A percentile compares a stretch with the other conserved stretches of the same genome.
phyloP scores from a whole-genome alignment of 2,113 vertebrate species.

The Recurvirostra avosetta region DNA sequence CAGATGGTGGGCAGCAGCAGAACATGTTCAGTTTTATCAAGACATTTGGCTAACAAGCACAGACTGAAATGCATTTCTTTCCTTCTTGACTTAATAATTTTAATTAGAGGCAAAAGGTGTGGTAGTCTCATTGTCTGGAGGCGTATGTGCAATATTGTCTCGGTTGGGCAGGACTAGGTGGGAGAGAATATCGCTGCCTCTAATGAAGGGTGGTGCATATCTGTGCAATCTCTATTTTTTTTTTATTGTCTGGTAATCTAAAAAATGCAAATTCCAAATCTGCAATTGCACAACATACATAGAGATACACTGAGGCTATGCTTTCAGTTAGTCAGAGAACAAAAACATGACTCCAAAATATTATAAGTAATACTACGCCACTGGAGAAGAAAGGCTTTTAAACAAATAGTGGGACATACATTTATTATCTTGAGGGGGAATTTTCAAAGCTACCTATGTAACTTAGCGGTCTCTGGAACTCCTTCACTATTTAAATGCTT shows the following conservation, averaged over 20 bases:
- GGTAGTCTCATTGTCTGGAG: conserved; percentile 16
- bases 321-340: conserved; percentile 1
- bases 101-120: conserved; percentile 50
- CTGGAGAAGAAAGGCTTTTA: not conserved
- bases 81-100: conserved; percentile 45
- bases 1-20: conserved; percentile 57
- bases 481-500: not conserved
- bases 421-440: not conserved
- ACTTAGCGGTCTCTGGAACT: not conserved
- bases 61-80: conserved; percentile 33
- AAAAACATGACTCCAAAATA: not conserved
- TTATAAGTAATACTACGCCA: not conserved
- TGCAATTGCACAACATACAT: not conserved
- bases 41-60: conserved; percentile 52
- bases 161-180: conserved; percentile 54
- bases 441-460: not conserved
- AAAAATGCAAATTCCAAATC: conserved; percentile 18
- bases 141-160: conserved; percentile 58
- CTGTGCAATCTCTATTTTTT: not conserved
- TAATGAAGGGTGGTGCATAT: conserved; percentile 44
- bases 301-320: not conserved
- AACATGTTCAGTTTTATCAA: conserved; percentile 55
- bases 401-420: not conserved
- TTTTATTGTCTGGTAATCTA: conserved; percentile 13
- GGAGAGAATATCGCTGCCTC: conserved; percentile 7